Percentiles rank a stretch among this genome's conserved stretches.
phyloP scores from a whole-genome alignment of 30 jellyfish, hydroid and myxozoan genomes.

The Aurelia sp. region DNA sequence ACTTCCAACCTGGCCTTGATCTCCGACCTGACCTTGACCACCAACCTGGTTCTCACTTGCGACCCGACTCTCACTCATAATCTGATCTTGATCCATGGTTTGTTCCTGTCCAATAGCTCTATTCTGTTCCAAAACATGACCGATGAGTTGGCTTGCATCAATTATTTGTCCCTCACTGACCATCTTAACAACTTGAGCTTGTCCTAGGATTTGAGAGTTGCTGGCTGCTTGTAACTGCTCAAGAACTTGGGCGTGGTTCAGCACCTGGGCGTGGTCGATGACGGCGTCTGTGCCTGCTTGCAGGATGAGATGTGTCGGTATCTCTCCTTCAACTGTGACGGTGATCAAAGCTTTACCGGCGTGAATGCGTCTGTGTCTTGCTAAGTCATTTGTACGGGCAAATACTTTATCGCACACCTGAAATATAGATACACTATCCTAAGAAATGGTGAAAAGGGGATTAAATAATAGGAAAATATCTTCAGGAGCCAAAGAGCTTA shows the following conservation, averaged over 20 bases:
- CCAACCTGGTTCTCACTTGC: not conserved
- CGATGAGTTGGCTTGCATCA: constrained; percentile 48
- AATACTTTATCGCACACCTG: constrained; percentile 76
- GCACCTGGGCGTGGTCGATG: constrained; percentile 67
- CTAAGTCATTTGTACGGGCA: constrained; percentile 73
- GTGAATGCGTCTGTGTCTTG: constrained; percentile 72
- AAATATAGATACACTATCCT: not conserved
- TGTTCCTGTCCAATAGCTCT: constrained; percentile 43
- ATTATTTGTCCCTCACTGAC: constrained; percentile 53
- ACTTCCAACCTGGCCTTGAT: constrained; percentile 7
- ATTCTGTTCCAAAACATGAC: constrained; percentile 38
- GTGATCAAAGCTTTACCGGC: constrained; percentile 66
- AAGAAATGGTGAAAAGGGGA: no score
- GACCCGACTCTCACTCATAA: constrained; percentile 16
- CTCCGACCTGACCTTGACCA: constrained; percentile 40
- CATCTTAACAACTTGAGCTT: constrained; percentile 35
- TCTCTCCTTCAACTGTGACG: constrained; percentile 68
- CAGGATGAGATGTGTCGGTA: constrained; percentile 67
- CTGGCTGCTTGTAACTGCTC: constrained; percentile 68
- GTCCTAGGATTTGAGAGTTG: constrained; percentile 49
- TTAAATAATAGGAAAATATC: no score
- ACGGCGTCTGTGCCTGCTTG: constrained; percentile 69
- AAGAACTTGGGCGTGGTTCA: constrained; percentile 66
- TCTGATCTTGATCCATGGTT: constrained; percentile 36
- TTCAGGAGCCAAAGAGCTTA: no score